phyloP scores from a whole-genome alignment of 2,797 vertebrate species.

The Onychomys arenicola region DNA sequence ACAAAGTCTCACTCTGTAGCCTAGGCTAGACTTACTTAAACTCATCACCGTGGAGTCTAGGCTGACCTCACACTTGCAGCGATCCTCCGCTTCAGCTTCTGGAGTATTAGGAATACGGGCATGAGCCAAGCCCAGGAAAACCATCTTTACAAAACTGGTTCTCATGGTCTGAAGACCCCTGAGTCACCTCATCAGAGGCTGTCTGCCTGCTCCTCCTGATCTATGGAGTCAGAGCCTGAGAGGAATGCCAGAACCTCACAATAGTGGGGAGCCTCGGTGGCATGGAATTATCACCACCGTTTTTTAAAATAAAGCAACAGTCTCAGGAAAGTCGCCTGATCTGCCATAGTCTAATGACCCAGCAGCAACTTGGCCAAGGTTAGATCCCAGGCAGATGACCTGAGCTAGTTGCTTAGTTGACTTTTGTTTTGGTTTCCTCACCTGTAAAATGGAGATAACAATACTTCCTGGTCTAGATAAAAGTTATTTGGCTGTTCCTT shows the following conservation, averaged over 20 bases:
- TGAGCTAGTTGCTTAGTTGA: not conserved
- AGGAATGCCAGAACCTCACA: not conserved
- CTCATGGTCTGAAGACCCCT: not conserved
- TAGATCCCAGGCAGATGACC: not conserved
- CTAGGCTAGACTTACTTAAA: not conserved
- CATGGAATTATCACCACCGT: not conserved
- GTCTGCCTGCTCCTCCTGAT: not conserved
- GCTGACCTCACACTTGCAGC: not conserved
- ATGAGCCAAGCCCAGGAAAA: not conserved
- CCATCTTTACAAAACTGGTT: constrained; percentile 16
- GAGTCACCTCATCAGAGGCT: not conserved
- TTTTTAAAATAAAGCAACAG: constrained; percentile 32
- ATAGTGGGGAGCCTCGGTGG: not conserved
- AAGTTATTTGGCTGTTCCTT: not conserved
- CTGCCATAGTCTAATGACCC: not conserved
- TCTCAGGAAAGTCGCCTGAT: not conserved
- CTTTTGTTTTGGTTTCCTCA: constrained; percentile 41
- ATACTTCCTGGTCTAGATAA: constrained; percentile 7
- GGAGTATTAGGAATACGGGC: not conserved
- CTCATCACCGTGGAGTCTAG: not conserved
- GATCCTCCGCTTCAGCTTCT: not conserved
- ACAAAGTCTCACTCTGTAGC: not conserved
- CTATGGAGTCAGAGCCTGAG: not conserved
- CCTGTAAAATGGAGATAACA: not conserved
- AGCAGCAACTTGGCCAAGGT: not conserved